Conservation (phyloP, 2,888 invertebrate genomes). For the Nephrocerus scutellatus region DNA sequence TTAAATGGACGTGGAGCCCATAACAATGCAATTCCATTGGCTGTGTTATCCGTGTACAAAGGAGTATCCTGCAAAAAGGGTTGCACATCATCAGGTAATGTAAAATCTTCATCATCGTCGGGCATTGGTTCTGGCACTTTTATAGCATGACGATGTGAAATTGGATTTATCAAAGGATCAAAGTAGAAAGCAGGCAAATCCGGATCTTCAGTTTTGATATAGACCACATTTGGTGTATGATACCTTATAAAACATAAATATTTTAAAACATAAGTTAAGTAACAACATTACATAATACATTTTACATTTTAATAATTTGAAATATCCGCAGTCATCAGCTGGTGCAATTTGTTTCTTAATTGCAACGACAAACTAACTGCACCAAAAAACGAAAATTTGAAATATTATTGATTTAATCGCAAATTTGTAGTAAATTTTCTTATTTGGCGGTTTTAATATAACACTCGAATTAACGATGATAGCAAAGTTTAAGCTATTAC, state of each 20-base stretch:
- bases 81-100: constrained; percentile 80
- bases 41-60: constrained; percentile 96
- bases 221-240: constrained; percentile 97
- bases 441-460: constrained; percentile 35
- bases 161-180: constrained; percentile 98
- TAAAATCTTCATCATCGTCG: constrained; percentile 92
- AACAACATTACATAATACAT: no score
- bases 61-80: constrained; percentile 93
- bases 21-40: constrained; percentile 91
- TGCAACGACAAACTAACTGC: constrained; percentile 51
- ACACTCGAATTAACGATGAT: constrained; percentile 25
- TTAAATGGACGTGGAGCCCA: constrained; percentile 99
- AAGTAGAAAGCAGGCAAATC: constrained; percentile 99
- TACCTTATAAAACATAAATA: constrained; percentile 62
- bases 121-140: constrained; percentile 79
- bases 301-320: no score
- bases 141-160: constrained; percentile 86
- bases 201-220: constrained; percentile 99
- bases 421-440: constrained; percentile 52
- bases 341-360: constrained; percentile 40
- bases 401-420: constrained; percentile 49
- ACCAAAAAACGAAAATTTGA: constrained; percentile 38
- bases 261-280: neutral
- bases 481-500: neutral
- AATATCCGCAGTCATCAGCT: constrained; percentile 55